Base-by-base conservation (phyloP, 2,797 vertebrate genomes). In the Hapalemur alaotrensis region DNA sequence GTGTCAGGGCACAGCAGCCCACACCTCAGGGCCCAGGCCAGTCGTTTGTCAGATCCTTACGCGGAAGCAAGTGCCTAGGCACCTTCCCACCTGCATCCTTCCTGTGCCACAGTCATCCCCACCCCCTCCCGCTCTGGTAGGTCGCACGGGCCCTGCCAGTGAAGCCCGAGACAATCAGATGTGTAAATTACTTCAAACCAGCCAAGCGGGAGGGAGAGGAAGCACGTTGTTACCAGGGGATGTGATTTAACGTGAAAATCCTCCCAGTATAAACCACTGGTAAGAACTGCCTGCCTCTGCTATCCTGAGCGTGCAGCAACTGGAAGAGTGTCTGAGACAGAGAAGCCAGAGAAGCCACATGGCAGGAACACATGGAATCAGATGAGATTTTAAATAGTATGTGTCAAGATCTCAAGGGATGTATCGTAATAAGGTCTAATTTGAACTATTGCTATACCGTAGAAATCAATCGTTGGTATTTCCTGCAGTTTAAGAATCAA, bases 401-500 rank as follows among this genome's bases (percentile, higher is more conserved):
- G 25, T 30, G n/a, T 92, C 50, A 92, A 32, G 43, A 65, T 73
- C 14, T 84, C 65, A 72, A 70, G 73, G 81, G 41, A 46, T 25
- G 1, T n/a, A 17, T 72, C 48, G 70, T n/a, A 12, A 43, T 20
- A 72, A 75, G 35, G 6, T 93, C n/a, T 84, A 41, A 75, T 65
- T 76, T 76, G 73, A 89, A 69, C 15, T 35, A 17, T n/a, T 41
- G 80, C 52, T n/a, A 14, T 28, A 78, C 75, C n/a, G 20, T 93
- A 11, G 59, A 73, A 84, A 84, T 79, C 32, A 41, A 4, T 83
- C 9, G 25, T 17, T 59, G 10, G 4, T 59, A 84, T 91, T 95
- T 93, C 18, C 38, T 61, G 28, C 70, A 81, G 88, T 63, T 65
- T 67, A 63, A 87, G 70, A 67, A 94, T 92, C 28, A 95, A 91